Conservation (phyloP, 2,888 invertebrate species). For the Thecocarcelia acutangulata region DNA sequence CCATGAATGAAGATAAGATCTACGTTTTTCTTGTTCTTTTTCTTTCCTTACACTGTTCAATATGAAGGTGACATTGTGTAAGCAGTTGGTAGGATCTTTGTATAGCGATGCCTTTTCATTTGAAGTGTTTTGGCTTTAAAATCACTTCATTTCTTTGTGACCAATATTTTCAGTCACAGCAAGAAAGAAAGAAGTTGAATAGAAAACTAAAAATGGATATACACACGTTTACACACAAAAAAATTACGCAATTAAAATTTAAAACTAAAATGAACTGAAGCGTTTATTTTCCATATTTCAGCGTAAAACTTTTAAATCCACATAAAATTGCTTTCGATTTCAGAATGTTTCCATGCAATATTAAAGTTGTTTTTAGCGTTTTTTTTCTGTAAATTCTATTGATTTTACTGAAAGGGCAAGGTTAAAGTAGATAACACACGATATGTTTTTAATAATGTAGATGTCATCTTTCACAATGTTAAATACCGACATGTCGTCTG, state of each 20-base stretch:
- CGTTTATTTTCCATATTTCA: too few species aligned
- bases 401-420: too few species aligned
- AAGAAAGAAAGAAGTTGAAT: neutral
- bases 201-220: slow-evolving; percentile 48
- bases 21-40: neutral
- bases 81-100: neutral
- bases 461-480: too few species aligned
- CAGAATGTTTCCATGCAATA: too few species aligned
- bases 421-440: too few species aligned
- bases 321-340: too few species aligned
- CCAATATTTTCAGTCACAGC: slow-evolving; percentile 14
- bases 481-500: too few species aligned
- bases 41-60: neutral
- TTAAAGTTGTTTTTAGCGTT: too few species aligned
- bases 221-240: slow-evolving; percentile 14
- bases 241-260: neutral
- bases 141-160: slow-evolving; percentile 44
- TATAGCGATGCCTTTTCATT: slow-evolving; percentile 30
- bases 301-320: too few species aligned
- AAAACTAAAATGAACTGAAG: too few species aligned
- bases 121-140: slow-evolving; percentile 34
- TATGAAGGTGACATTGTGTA: slow-evolving; percentile 24
- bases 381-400: too few species aligned
- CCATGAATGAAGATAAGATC: slow-evolving; percentile 41
- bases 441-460: too few species aligned